Conservation (phyloP, 2,888 invertebrate genomes). For the Philonicus albiceps region DNA sequence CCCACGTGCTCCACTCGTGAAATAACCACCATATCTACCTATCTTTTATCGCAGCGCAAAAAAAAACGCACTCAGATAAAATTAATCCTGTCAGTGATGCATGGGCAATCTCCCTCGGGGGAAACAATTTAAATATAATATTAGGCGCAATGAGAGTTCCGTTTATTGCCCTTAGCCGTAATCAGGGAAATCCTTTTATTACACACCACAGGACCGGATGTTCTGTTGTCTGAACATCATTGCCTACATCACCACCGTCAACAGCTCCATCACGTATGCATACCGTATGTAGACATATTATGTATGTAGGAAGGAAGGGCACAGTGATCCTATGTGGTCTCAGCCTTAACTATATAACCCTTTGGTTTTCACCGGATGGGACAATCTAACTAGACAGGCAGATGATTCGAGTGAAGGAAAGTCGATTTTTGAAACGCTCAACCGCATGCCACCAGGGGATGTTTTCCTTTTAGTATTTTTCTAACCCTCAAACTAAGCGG, state of each 20-base stretch:
- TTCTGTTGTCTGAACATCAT: not conserved
- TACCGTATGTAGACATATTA: not conserved
- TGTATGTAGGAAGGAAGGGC: not conserved
- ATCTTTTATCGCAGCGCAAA: not conserved
- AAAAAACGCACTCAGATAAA: not conserved
- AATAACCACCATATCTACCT: not conserved
- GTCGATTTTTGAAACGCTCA: constrained; percentile 38
- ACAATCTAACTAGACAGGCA: constrained; percentile 5
- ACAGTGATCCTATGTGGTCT: not conserved
- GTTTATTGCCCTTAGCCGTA: not conserved
- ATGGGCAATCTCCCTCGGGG: not conserved
- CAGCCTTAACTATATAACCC: not conserved
- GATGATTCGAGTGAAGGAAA: constrained; percentile 27
- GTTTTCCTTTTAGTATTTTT: constrained; percentile 36
- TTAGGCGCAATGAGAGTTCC: not conserved
- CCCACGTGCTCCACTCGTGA: not conserved
- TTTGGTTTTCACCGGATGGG: constrained; percentile 12
- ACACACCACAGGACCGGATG: not conserved
- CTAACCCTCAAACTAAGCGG: constrained; percentile 12
- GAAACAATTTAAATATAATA: not conserved
- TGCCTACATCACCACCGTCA: not conserved
- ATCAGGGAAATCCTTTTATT: not conserved
- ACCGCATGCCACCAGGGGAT: constrained; percentile 14
- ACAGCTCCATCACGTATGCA: not conserved
- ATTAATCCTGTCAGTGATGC: not conserved